Evolutionary conservation across 1,140 invertebrate genomes (phyloP).

Genomic region (Drosophila pachea): DNA sequence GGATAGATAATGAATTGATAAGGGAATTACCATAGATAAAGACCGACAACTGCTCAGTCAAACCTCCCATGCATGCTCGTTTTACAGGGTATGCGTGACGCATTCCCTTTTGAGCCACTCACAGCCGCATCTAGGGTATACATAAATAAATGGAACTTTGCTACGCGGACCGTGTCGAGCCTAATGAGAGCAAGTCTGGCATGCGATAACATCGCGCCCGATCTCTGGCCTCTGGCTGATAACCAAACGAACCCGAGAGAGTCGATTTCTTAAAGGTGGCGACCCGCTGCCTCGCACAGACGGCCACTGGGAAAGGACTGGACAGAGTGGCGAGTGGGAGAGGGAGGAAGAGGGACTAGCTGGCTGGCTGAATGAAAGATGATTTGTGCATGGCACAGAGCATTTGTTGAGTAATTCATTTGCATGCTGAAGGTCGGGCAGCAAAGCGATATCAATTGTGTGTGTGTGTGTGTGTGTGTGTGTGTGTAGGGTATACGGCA

Average conservation of each 20-base stretch:
- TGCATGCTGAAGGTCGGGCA: conserved; percentile 58
- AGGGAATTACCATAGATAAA: too few species aligned
- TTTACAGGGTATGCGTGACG: conserved; percentile 12
- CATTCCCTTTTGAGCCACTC: background rate
- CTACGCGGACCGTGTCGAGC: conserved; percentile 24
- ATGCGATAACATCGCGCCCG: conserved; percentile 57
- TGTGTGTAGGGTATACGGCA: conserved; percentile 9
- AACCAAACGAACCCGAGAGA: conserved; percentile 29
- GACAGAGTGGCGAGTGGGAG: conserved; percentile 6
- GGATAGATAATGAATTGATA: too few species aligned
- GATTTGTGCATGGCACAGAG: too few species aligned
- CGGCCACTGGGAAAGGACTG: background rate
- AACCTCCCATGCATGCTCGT: too few species aligned
- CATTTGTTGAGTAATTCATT: conserved; percentile 72
- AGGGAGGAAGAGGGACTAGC: too few species aligned
- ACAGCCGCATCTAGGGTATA: background rate
- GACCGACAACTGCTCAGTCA: too few species aligned
- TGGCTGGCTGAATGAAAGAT: too few species aligned
- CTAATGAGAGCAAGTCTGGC: conserved; percentile 47
- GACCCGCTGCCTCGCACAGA: conserved; percentile 20
- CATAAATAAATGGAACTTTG: conserved; percentile 27
- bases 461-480: too few species aligned
- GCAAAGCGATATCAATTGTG: conserved; percentile 44
- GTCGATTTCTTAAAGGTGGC: conserved; percentile 27
- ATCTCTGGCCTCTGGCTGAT: conserved; percentile 47